Evolutionary conservation across 2,888 invertebrate species (phyloP).

Genomic region (Cosmopolites sordidus): DNA sequence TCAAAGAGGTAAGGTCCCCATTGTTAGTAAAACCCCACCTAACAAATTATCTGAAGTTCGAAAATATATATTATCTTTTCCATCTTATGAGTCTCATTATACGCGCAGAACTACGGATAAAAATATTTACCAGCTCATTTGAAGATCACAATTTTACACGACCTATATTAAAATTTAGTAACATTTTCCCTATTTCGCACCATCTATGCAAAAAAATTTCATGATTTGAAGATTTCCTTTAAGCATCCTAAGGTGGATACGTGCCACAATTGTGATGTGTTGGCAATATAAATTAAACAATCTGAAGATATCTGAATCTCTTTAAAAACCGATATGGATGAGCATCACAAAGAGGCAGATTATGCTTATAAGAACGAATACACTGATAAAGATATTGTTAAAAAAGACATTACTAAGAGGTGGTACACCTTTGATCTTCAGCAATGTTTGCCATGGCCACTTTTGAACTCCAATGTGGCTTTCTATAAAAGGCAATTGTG

Average conservation of each 20-base stretch:
- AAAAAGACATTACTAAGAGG: constrained; percentile 1
- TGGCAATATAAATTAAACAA: constrained; percentile 3
- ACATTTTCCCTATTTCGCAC: constrained; percentile 10
- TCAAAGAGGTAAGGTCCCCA: not conserved
- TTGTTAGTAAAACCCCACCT: not conserved
- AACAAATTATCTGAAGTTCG: constrained; percentile 8
- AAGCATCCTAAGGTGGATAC: constrained; percentile 20
- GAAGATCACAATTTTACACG: constrained; percentile 16
- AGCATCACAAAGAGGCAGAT: constrained; percentile 1
- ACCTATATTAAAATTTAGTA: constrained; percentile 14
- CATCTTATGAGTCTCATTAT: constrained; percentile 19
- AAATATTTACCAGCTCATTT: constrained; percentile 9
- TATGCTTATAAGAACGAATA: not conserved
- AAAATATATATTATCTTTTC: constrained; percentile 21
- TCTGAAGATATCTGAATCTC: not conserved
- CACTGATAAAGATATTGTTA: not conserved
- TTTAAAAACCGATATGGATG: constrained; percentile 1
- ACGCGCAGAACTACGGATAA: constrained; percentile 11
- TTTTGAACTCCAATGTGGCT: not conserved
- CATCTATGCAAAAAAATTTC: constrained; percentile 20
- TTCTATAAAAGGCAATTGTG: constrained; percentile 22
- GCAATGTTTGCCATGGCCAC: constrained; percentile 12
- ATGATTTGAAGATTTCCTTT: constrained; percentile 19
- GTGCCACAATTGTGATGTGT: constrained; percentile 19
- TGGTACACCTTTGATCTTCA: constrained; percentile 17